Conservation (phyloP, 2,113 vertebrate genomes). For the Amblyornis subalaris region DNA sequence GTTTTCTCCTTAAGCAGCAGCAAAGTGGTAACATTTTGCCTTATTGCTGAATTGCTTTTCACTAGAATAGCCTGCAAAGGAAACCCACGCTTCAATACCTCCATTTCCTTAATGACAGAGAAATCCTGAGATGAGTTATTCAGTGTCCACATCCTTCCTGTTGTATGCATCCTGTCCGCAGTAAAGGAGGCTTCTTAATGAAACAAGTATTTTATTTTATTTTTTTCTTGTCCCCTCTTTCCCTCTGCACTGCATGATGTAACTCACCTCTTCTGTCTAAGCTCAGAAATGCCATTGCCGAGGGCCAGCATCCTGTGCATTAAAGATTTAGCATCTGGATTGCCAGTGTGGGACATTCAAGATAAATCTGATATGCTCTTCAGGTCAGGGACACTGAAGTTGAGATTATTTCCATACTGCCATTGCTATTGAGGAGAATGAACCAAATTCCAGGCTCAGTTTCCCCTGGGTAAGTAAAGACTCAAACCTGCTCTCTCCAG, state of each 20-base stretch:
- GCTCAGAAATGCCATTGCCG: background rate
- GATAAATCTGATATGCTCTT: background rate
- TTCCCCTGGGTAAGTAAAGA: background rate
- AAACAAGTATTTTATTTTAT: background rate
- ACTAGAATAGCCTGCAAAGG: background rate
- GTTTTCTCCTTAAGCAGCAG: background rate
- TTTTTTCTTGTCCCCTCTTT: background rate
- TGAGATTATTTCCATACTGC: background rate
- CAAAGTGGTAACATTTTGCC: background rate
- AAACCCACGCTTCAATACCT: conserved; percentile 17
- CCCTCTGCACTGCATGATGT: background rate
- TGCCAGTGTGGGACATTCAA: background rate
- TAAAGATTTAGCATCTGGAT: background rate
- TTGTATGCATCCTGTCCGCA: conserved; percentile 59
- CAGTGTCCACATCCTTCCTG: conserved; percentile 68
- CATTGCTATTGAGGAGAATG: background rate
- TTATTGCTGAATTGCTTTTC: conserved; percentile 18
- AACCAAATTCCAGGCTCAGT: background rate
- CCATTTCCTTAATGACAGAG: conserved; percentile 48
- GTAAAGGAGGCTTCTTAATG: conserved; percentile 36
- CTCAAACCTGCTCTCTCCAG: background rate
- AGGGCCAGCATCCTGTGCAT: background rate
- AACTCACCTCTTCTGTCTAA: background rate
- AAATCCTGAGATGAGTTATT: conserved; percentile 60
- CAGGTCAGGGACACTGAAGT: background rate